Percentiles rank a stretch among this genome's conserved stretches.
Conservation (phyloP, 2,797 vertebrate species). For the Heterohyrax brucei region DNA sequence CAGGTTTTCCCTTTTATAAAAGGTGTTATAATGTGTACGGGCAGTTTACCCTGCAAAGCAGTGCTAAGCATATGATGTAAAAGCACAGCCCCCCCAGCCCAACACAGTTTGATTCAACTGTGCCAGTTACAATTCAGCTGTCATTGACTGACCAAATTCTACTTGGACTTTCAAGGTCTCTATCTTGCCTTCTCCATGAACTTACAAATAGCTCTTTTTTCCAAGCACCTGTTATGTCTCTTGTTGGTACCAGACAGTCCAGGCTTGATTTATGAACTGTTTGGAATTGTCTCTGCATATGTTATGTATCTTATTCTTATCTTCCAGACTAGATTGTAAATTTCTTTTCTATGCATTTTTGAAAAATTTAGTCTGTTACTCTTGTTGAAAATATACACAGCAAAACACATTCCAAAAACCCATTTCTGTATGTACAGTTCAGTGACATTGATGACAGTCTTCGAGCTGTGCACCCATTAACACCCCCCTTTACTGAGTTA, state of each 20-base stretch:
- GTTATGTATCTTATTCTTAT: conserved; percentile 48
- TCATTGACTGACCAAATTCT: conserved; percentile 31
- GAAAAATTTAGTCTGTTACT: neutral
- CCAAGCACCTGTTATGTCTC: neutral
- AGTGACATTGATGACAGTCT: neutral
- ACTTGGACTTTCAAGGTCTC: conserved; percentile 62
- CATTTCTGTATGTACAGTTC: neutral
- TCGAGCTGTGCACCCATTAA: neutral
- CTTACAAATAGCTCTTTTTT: conserved; percentile 37
- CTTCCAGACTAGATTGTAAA: conserved; percentile 42
- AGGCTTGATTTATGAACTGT: conserved; percentile 41
- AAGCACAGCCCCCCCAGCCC: neutral
- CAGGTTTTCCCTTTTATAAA: conserved; percentile 43
- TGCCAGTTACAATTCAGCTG: conserved; percentile 28
- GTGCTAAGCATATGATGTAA: conserved; percentile 58
- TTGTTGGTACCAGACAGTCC: neutral
- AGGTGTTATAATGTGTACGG: conserved; percentile 57
- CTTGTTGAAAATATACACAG: neutral
- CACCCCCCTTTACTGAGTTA: neutral
- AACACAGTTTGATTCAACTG: neutral
- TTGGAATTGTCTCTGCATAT: conserved; percentile 64
- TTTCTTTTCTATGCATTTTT: conserved; percentile 3
- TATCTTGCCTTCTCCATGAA: conserved; percentile 35
- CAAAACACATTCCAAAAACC: neutral
- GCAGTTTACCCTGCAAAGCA: conserved; percentile 68